Percentiles rank a stretch among this genome's conserved stretches.
phyloP scores from a whole-genome alignment of 2,797 vertebrate genomes.

The Megalops cyprinoides region DNA sequence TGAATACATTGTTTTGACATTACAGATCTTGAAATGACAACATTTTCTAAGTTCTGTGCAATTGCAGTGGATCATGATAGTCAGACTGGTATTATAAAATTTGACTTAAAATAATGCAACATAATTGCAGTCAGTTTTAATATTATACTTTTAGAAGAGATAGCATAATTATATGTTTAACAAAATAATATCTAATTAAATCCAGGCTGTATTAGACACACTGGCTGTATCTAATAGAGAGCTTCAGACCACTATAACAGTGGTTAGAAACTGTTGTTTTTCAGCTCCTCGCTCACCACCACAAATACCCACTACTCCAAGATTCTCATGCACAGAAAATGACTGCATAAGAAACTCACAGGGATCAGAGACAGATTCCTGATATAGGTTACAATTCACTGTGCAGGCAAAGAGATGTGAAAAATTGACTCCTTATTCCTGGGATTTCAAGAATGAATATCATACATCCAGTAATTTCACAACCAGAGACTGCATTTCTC shows the following conservation, averaged over 20 bases:
- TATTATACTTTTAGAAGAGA: too few relatives aligned
- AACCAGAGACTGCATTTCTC: too few relatives aligned
- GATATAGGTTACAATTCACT: neutral
- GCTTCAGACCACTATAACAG: neutral
- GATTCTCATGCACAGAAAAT: neutral
- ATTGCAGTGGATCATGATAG: too few relatives aligned
- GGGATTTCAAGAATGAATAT: neutral
- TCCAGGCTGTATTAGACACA: too few relatives aligned
- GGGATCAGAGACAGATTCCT: neutral
- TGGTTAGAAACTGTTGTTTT: neutral
- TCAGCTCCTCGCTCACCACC: too few relatives aligned
- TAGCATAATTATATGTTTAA: too few relatives aligned
- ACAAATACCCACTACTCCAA: neutral
- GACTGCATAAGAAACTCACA: neutral
- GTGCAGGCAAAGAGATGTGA: neutral
- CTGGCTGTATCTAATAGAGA: neutral
- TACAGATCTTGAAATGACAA: neutral
- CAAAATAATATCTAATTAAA: too few relatives aligned
- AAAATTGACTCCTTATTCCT: neutral
- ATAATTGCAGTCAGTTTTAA: too few relatives aligned
- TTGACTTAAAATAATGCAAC: too few relatives aligned
- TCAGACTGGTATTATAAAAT: too few relatives aligned
- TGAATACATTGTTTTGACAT: neutral
- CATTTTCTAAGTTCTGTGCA: neutral
- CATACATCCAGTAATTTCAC: too few relatives aligned